Percentiles rank a stretch among this genome's conserved stretches.
These are phyloP conservation scores for Standfussiana lucernea DNA, from an alignment of 2,888 invertebrate genomes.

Conservation along the genomic window DNA sequence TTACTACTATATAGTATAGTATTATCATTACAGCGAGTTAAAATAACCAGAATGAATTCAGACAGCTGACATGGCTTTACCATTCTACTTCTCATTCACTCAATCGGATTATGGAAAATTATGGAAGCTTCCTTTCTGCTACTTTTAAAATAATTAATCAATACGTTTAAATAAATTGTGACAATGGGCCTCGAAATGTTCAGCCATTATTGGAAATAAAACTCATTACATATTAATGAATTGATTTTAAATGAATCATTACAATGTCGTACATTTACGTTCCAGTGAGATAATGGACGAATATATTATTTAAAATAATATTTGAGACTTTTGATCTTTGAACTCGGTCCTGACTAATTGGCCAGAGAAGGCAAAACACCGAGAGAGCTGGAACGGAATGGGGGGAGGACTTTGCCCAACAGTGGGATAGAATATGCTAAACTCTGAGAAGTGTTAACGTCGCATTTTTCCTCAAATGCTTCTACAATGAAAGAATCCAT, in stretches of 20 bases:
- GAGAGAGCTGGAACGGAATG: too few relatives aligned
- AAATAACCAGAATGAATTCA: neutral
- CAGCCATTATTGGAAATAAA: slow-evolving; percentile 39
- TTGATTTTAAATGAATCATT: slow-evolving; percentile 62
- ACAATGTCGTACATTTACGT: slow-evolving; percentile 17
- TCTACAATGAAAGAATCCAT: neutral
- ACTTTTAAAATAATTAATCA: slow-evolving; percentile 54
- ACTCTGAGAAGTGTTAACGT: neutral
- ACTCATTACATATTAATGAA: slow-evolving; percentile 59
- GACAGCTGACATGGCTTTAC: too few relatives aligned
- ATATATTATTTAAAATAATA: slow-evolving; percentile 9
- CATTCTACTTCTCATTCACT: neutral
- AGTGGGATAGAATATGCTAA: too few relatives aligned
- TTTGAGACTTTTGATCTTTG: too few relatives aligned
- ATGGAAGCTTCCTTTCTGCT: neutral
- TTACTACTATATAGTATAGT: neutral
- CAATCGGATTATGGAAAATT: too few relatives aligned
- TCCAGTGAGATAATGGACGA: slow-evolving; percentile 12
- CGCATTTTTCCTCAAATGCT: too few relatives aligned
- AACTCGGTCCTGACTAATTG: too few relatives aligned
- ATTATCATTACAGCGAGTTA: neutral
- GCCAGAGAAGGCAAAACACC: too few relatives aligned
- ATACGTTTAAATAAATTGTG: slow-evolving; percentile 54
- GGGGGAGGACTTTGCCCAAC: too few relatives aligned
- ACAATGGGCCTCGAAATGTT: slow-evolving; percentile 37